These are phyloP conservation scores for Nomada ruficornis DNA, from an alignment of 2,888 invertebrate species.

Conservation along the genomic window DNA sequence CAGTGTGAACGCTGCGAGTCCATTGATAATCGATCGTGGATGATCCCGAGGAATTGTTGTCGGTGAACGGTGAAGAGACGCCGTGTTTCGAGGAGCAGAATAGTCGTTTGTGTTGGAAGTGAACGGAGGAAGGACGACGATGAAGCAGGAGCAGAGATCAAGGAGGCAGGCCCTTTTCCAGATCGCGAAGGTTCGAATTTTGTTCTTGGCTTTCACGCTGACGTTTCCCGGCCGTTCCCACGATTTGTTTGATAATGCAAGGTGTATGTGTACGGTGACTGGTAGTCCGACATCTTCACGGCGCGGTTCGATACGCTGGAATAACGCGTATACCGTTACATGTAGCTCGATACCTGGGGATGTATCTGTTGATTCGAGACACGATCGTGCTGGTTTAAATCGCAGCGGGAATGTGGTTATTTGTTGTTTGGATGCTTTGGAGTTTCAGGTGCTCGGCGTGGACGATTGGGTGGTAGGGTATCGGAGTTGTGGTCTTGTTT, in stretches of 20 bases:
- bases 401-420: not conserved
- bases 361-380: constrained; percentile 65
- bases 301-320: constrained; percentile 50
- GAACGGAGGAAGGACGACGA: constrained; percentile 53
- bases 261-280: not conserved
- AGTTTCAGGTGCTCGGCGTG: not conserved
- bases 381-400: constrained; percentile 46
- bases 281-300: not conserved
- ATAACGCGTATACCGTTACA: constrained; percentile 66
- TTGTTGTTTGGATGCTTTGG: not conserved
- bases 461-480: not conserved
- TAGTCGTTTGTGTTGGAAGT: not conserved
- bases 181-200: constrained; percentile 88
- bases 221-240: not conserved
- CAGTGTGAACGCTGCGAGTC: constrained; percentile 30
- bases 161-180: constrained; percentile 88
- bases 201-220: not conserved
- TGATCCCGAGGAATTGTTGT: constrained; percentile 25
- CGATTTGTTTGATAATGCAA: not conserved
- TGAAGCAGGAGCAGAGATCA: constrained; percentile 81
- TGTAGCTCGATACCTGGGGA: constrained; percentile 25
- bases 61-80: constrained; percentile 17
- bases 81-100: constrained; percentile 8
- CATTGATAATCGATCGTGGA: constrained; percentile 38
- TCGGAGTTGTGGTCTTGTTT: not conserved